Evolutionary conservation across 2,113 vertebrate genomes (phyloP).

Genomic region (Sclerurus mexicanus): DNA sequence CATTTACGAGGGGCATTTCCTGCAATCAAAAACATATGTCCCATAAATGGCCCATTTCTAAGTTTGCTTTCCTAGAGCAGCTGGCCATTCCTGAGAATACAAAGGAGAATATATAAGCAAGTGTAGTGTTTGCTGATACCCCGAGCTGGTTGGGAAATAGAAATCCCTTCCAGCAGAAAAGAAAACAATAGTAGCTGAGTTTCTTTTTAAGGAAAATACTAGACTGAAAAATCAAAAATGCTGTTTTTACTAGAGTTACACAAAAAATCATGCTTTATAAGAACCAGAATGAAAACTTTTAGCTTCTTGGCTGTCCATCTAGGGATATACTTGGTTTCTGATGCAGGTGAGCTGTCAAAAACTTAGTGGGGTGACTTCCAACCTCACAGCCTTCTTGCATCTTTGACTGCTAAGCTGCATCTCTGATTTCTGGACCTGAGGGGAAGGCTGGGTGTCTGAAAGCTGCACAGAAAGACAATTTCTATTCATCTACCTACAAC

Average conservation of each 20-base stretch:
- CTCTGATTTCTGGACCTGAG: not conserved
- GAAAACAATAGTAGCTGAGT: not conserved
- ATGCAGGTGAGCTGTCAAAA: not conserved
- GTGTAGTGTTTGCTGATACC: constrained; percentile 4
- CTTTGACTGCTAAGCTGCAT: not conserved
- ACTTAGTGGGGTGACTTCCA: not conserved
- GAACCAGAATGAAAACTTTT: not conserved
- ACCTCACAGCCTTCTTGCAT: not conserved
- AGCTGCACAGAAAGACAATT: not conserved
- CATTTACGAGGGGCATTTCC: constrained; percentile 55
- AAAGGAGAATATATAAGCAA: constrained; percentile 45
- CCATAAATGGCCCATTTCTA: not conserved
- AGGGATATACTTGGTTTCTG: not conserved
- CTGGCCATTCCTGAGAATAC: constrained; percentile 43
- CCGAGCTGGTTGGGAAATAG: not conserved
- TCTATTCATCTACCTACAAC: not conserved
- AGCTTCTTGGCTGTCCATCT: not conserved
- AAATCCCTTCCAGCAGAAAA: not conserved
- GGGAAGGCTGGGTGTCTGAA: not conserved
- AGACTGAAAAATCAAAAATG: not conserved
- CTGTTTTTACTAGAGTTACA: not conserved
- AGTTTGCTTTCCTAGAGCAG: constrained; percentile 52
- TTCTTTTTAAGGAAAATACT: not conserved
- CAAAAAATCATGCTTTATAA: not conserved
- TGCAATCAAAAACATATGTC: constrained; percentile 62